Conservation (phyloP, 2,797 vertebrate species). For the Esox lucius region DNA sequence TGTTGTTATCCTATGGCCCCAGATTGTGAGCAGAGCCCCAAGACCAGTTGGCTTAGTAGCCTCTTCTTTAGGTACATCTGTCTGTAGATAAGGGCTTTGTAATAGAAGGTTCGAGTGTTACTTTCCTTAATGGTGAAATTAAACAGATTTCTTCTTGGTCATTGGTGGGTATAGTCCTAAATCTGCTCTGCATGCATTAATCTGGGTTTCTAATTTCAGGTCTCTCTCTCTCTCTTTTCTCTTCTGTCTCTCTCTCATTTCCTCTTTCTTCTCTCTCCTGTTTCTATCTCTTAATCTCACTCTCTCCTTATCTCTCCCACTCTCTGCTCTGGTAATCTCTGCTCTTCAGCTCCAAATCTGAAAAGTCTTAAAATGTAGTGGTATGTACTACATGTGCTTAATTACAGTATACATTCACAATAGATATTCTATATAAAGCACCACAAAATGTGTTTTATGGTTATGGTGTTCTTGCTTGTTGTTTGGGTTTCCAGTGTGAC, state of each 20-base stretch:
- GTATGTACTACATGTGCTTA: neutral
- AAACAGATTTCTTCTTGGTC: too few species aligned
- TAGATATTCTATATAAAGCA: neutral
- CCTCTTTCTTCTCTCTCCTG: neutral
- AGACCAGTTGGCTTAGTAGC: too few species aligned
- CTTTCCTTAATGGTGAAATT: too few species aligned
- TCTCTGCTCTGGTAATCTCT: neutral
- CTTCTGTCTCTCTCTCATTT: neutral
- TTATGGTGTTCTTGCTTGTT: slow-evolving; percentile 28
- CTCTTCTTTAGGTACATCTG: too few species aligned
- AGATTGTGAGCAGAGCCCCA: too few species aligned
- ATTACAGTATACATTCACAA: neutral
- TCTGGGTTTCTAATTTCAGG: too few species aligned
- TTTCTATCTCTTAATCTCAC: neutral
- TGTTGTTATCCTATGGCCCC: too few species aligned
- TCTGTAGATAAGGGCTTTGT: too few species aligned
- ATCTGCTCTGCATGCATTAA: too few species aligned
- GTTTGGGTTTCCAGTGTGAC: slow-evolving; percentile 58
- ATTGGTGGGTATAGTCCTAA: too few species aligned
- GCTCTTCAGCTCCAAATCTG: neutral
- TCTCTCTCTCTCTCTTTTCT: neutral
- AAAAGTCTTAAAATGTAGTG: neutral
- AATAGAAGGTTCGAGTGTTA: too few species aligned
- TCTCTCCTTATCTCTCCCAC: neutral
- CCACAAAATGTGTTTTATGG: slow-evolving; percentile 16